phyloP scores from a whole-genome alignment of 2,888 invertebrate species.

The Limnephilus lunatus region DNA sequence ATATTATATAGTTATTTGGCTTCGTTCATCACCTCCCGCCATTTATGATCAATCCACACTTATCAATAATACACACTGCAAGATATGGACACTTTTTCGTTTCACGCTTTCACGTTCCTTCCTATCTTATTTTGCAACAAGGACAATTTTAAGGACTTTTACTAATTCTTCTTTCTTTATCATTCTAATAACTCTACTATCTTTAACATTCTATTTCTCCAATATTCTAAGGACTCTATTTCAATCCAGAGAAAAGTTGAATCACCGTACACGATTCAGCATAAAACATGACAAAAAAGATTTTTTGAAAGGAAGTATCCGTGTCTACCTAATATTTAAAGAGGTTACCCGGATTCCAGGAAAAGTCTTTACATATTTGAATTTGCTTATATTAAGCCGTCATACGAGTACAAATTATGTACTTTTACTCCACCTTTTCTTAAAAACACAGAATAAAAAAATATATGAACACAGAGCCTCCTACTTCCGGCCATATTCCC shows the following conservation, averaged over 20 bases:
- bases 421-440: background rate
- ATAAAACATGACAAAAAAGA: background rate
- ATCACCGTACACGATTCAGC: background rate
- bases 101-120: background rate
- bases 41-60: no score
- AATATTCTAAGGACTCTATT: background rate
- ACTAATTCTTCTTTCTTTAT: no score
- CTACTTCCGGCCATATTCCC: background rate
- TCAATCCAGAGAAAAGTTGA: background rate
- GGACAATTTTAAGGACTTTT: background rate
- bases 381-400: background rate
- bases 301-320: background rate
- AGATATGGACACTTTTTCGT: background rate
- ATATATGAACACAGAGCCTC: background rate
- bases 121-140: background rate
- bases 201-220: background rate
- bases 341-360: background rate
- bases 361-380: background rate
- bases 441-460: background rate
- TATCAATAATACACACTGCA: background rate
- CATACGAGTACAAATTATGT: slow-evolving; percentile 2
- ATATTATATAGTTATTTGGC: no score
- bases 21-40: no score
- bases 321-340: background rate
- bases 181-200: background rate